Base-by-base conservation (phyloP, 2,888 invertebrate species). In the Noctuana brunneofusca region DNA sequence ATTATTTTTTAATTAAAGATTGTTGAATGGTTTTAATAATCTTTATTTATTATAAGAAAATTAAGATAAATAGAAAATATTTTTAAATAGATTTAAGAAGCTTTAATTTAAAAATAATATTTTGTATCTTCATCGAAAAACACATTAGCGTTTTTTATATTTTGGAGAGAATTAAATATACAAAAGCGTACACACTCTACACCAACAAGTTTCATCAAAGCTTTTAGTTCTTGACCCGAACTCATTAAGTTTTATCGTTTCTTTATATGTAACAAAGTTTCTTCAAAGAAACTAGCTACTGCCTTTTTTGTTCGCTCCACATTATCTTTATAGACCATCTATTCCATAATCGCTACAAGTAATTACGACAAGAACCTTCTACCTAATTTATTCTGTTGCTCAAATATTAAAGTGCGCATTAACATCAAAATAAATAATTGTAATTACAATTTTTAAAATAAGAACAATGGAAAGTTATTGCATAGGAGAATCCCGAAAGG, bases 181-280 rank as follows among this genome's bases (percentile, higher is more conserved):
- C n/a, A n/a, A n/a, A n/a, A n/a, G n/a, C n/a, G 18, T 43, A 43
- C 18, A 1, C 5, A 20, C 22, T 5, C 3, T 8, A 18, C 24
- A 14, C 27, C 9, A 24, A 56, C 6, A n/a, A 32, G 22, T 24
- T 58, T 24, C 24, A 35, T 20, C 41, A 54, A 30, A 56, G 38
- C 35, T 43, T 52, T 58, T 41, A 30, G 18, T 52, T 41, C 50
- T 58, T 18, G 43, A 59, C 58, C 20, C 30, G 12, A 30, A 52
- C 58, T 52, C 30, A 12, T 52, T 52, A 27, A 59, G 30, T 59
- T 59, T 59, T 52, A 59, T 59, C 27, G 52, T 43, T 59, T n/a
- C 52, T 52, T 52, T 52, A 52, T 49, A 12, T 22, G 41, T 38
- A 32, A 46, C 49, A 24, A 50, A 30, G 52, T 43, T 43, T n/a